Conservation (phyloP, 2,888 invertebrate genomes). For the Mamestra brassicae region DNA sequence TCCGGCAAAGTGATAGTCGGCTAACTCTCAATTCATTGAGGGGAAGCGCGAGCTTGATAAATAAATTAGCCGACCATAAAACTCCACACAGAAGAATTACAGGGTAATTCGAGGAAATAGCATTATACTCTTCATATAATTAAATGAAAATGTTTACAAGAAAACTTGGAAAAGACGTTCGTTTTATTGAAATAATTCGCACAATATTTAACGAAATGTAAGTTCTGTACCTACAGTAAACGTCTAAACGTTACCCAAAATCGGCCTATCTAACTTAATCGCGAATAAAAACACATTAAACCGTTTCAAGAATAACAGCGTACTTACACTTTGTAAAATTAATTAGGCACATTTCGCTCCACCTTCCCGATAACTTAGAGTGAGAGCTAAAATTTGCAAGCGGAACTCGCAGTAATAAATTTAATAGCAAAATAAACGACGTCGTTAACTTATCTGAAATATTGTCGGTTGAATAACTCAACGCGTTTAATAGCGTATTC, state of each 20-base stretch:
- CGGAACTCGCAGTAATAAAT: slow-evolving; percentile 74
- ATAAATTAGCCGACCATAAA: slow-evolving; percentile 58
- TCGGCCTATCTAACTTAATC: slow-evolving; percentile 43
- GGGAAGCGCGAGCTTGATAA: slow-evolving; percentile 54
- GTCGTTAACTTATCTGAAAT: slow-evolving; percentile 78
- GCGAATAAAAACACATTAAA: slow-evolving; percentile 56
- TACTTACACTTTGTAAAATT: slow-evolving; percentile 64
- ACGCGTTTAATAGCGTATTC: slow-evolving; percentile 71
- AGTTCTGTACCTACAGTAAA: background rate
- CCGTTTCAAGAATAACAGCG: slow-evolving; percentile 56
- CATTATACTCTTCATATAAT: slow-evolving; percentile 49
- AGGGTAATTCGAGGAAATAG: slow-evolving; percentile 46
- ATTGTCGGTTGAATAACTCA: slow-evolving; percentile 76
- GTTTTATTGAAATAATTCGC: slow-evolving; percentile 35
- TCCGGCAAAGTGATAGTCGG: slow-evolving; percentile 52
- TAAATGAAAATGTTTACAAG: slow-evolving; percentile 50
- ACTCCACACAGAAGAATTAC: slow-evolving; percentile 57
- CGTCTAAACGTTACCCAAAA: slow-evolving; percentile 19
- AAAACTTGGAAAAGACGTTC: slow-evolving; percentile 15
- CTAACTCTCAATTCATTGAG: slow-evolving; percentile 58
- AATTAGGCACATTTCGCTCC: slow-evolving; percentile 68
- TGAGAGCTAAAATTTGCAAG: slow-evolving; percentile 68
- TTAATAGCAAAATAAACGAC: slow-evolving; percentile 76
- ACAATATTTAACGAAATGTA: background rate
- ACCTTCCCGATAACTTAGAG: slow-evolving; percentile 72